Evolutionary conservation across 2,797 vertebrate genomes (phyloP).

Genomic region (Pseudochromis fuscus): DNA sequence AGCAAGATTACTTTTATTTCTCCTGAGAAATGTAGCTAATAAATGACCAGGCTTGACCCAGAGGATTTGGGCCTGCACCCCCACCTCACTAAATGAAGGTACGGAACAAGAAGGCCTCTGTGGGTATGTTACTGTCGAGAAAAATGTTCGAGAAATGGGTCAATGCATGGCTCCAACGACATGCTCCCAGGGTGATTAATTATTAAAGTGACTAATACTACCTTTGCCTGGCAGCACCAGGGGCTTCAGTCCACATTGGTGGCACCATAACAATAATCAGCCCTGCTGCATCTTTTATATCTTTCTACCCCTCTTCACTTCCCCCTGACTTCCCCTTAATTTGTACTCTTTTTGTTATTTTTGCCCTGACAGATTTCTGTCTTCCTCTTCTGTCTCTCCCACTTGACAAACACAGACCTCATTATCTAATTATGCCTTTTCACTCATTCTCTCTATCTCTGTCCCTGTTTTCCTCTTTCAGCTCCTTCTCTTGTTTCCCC

Average conservation of each 20-base stretch:
- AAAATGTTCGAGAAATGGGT: constrained; percentile 83
- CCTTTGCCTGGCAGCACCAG: constrained; percentile 82
- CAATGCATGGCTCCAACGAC: constrained; percentile 79
- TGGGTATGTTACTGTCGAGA: constrained; percentile 75
- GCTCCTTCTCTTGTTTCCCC: constrained; percentile 55
- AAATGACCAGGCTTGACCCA: constrained; percentile 84
- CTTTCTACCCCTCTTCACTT: constrained; percentile 45
- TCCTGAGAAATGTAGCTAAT: constrained; percentile 81
- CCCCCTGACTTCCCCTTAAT: constrained; percentile 47
- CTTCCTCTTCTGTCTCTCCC: constrained; percentile 50
- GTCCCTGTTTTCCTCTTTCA: constrained; percentile 50
- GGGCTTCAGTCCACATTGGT: constrained; percentile 78
- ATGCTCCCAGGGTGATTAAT: constrained; percentile 86
- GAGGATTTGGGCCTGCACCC: constrained; percentile 66
- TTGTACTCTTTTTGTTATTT: constrained; percentile 57
- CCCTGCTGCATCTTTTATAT: constrained; percentile 69
- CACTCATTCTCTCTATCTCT: constrained; percentile 48
- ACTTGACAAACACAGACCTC: constrained; percentile 57
- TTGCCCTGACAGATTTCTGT: constrained; percentile 53
- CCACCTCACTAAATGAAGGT: constrained; percentile 64
- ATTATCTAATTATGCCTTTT: constrained; percentile 70
- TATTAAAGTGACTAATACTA: constrained; percentile 88
- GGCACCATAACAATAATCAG: constrained; percentile 79
- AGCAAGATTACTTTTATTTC: constrained; percentile 80
- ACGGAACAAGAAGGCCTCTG: constrained; percentile 54